Percentiles rank a stretch among this genome's conserved stretches.
Evolutionary conservation across 1,140 invertebrate genomes (phyloP).

Genomic region (Drosophila busckii): DNA sequence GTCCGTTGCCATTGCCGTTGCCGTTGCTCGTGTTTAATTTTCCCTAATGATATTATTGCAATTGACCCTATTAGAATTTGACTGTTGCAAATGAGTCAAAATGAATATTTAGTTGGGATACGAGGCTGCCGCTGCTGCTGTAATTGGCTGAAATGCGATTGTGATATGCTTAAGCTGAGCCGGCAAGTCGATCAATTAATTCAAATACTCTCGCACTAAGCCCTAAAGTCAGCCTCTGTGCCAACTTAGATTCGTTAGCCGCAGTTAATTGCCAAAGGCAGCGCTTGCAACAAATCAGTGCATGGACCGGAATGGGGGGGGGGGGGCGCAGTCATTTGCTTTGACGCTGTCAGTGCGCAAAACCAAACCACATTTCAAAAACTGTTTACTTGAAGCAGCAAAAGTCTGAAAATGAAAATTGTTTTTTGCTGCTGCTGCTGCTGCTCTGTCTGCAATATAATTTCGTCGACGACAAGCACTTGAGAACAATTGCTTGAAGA

Average conservation of each 20-base stretch:
- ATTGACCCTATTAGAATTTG: conserved; percentile 75
- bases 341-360: conserved; percentile 44
- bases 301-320: not conserved
- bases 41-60: conserved; percentile 77
- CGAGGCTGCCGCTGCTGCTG: conserved; percentile 21
- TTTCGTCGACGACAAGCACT: conserved; percentile 64
- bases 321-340: conserved; percentile 37
- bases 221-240: conserved; percentile 36
- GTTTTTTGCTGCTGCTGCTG: conserved; percentile 34
- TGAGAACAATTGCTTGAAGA: conserved; percentile 51
- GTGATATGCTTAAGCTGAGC: conserved; percentile 27
- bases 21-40: conserved; percentile 64
- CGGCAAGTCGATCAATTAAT: conserved; percentile 57
- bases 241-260: conserved; percentile 9
- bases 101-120: conserved; percentile 62
- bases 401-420: conserved; percentile 69
- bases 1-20: conserved; percentile 6
- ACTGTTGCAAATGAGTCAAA: conserved; percentile 70
- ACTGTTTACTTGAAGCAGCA: conserved; percentile 56
- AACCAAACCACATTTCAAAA: conserved; percentile 36
- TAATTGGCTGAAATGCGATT: conserved; percentile 69
- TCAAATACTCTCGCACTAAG: conserved; percentile 47
- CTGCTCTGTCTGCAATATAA: conserved; percentile 54
- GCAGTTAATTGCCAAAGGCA: conserved; percentile 60
- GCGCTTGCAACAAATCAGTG: conserved; percentile 5